Percentiles rank a stretch among this genome's conserved stretches.
Conservation (phyloP, 2,113 vertebrate species). For the Coptodon bakossiorum region DNA sequence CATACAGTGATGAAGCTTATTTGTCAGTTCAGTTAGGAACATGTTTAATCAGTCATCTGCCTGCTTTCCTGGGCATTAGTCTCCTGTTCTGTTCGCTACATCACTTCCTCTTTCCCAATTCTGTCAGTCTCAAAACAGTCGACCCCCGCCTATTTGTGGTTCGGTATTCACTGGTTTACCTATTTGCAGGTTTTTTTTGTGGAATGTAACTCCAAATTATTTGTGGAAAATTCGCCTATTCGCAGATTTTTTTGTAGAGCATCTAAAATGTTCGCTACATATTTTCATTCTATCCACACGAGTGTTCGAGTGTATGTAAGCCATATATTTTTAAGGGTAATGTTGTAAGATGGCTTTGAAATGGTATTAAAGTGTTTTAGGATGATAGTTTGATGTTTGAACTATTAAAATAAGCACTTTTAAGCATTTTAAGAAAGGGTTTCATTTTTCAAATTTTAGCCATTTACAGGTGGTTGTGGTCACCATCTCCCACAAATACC, state of each 20-base stretch:
- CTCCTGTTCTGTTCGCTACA: background rate
- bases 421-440: background rate
- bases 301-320: background rate
- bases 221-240: background rate
- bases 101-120: background rate
- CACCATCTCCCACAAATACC: background rate
- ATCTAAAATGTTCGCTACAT: background rate
- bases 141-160: background rate
- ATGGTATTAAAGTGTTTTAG: background rate
- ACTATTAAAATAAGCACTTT: background rate
- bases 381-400: background rate
- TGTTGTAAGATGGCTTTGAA: background rate
- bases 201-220: background rate
- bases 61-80: background rate
- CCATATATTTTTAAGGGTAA: background rate
- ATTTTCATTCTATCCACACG: background rate
- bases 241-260: accelerated
- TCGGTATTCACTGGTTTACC: background rate
- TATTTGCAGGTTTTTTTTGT: background rate
- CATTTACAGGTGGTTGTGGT: background rate
- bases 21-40: background rate
- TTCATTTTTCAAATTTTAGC: background rate
- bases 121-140: background rate
- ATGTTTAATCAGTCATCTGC: background rate
- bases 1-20: background rate